Percentiles rank a stretch among this genome's conserved stretches.
Conservation (phyloP, 1,140 invertebrate genomes). For the Rhagoletis pomonella region DNA sequence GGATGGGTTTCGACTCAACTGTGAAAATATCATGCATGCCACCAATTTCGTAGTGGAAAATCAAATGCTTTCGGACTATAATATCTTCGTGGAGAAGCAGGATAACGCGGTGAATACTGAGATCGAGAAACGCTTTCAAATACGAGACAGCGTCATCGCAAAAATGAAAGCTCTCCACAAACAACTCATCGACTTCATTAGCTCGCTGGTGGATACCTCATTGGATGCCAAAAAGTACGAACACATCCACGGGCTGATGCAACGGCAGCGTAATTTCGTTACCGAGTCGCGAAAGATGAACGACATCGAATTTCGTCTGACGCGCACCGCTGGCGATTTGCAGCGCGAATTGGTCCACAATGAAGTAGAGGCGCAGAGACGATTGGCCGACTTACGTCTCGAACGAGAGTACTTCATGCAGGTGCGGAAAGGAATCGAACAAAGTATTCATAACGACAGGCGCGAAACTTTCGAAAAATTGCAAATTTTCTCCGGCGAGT, state of each 20-base stretch:
- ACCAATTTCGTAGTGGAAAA: constrained; percentile 63
- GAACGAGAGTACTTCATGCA: constrained; percentile 67
- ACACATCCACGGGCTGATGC: constrained; percentile 63
- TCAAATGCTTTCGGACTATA: constrained; percentile 62
- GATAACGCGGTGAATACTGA: constrained; percentile 66
- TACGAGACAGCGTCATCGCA: constrained; percentile 64
- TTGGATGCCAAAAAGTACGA: constrained; percentile 68
- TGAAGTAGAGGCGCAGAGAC: constrained; percentile 63
- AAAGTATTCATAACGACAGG: constrained; percentile 62
- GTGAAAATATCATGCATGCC: constrained; percentile 68
- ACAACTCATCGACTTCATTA: constrained; percentile 65
- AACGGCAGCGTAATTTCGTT: constrained; percentile 65
- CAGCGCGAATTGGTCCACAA: constrained; percentile 62
- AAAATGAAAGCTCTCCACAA: constrained; percentile 64
- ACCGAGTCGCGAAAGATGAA: constrained; percentile 63
- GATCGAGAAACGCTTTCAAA: constrained; percentile 64
- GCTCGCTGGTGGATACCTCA: constrained; percentile 63
- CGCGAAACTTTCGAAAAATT: constrained; percentile 65
- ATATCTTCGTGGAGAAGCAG: constrained; percentile 66
- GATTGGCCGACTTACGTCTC: constrained; percentile 63
- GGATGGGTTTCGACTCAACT: constrained; percentile 62
- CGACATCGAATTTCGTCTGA: constrained; percentile 61
- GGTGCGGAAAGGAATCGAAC: constrained; percentile 67
- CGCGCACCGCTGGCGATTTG: constrained; percentile 57
- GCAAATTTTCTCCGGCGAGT: constrained; percentile 64